A percentile compares a stretch with the other conserved stretches of the same genome.
These are phyloP conservation scores for Silurus glanis DNA, from an alignment of 2,113 vertebrate species.

Conservation along the genomic window DNA sequence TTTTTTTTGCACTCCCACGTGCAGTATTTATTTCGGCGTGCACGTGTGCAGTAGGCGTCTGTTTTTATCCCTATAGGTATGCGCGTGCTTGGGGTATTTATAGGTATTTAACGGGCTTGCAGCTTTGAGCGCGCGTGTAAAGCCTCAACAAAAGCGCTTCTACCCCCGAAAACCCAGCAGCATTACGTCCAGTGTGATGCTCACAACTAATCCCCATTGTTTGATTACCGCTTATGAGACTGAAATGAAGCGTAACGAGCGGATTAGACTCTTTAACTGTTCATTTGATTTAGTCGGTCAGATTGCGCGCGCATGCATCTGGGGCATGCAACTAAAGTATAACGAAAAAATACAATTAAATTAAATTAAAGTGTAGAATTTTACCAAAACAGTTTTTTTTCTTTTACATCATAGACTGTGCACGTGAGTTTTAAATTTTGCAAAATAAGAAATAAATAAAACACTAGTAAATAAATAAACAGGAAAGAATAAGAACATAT, in stretches of 20 bases:
- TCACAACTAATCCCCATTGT: not conserved
- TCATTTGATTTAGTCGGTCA: not conserved
- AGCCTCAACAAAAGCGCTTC: not conserved
- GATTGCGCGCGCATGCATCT: too few relatives aligned
- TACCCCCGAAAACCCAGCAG: not conserved
- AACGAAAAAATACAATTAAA: too few relatives aligned
- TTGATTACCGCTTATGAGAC: not conserved
- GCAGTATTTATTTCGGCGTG: not conserved
- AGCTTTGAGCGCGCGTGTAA: not conserved
- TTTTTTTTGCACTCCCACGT: too few relatives aligned
- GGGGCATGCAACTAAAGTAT: too few relatives aligned
- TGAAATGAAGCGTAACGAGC: not conserved
- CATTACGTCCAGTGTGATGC: not conserved
- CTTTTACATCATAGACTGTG: too few relatives aligned
- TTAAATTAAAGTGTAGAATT: too few relatives aligned
- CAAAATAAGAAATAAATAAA: too few relatives aligned
- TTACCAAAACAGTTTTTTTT: too few relatives aligned
- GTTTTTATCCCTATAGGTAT: not conserved
- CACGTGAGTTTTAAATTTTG: too few relatives aligned
- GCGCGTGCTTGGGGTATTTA: not conserved
- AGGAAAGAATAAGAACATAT: not conserved
- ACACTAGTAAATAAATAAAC: too few relatives aligned
- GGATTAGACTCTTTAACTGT: not conserved
- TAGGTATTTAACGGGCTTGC: not conserved
- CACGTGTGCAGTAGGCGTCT: not conserved